Percentiles rank a stretch among this genome's conserved stretches.
Conservation (phyloP, 92 coral and sea anemone genomes). For the Anthopleura xanthogrammica region DNA sequence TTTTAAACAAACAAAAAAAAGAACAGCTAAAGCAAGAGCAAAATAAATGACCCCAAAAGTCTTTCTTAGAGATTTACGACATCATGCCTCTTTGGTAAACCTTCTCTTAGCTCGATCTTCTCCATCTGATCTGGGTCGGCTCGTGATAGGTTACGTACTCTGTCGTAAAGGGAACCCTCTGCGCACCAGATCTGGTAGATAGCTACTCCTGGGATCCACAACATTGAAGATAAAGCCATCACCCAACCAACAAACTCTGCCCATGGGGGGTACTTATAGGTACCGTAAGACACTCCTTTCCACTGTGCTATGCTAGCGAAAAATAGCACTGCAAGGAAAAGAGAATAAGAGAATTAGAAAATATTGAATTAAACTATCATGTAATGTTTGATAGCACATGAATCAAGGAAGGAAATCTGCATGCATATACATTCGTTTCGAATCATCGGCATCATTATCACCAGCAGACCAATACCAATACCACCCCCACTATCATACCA, state of each 20-base stretch:
- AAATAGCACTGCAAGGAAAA: conserved; percentile 68
- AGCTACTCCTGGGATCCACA: conserved; percentile 95
- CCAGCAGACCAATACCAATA: too few species aligned
- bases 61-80: conserved; percentile 4
- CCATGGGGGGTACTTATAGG: conserved; percentile 85
- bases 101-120: conserved; percentile 80
- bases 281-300: conserved; percentile 80
- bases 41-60: not conserved
- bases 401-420: too few species aligned
- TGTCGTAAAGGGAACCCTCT: conserved; percentile 53
- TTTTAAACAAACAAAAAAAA: not conserved
- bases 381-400: too few species aligned
- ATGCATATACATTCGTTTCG: too few species aligned
- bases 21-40: not conserved
- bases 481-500: not conserved
- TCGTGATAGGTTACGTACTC: conserved; percentile 47
- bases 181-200: conserved; percentile 65
- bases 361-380: not conserved
- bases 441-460: not conserved
- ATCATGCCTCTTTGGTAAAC: conserved; percentile 43
- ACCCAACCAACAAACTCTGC: conserved; percentile 96
- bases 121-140: conserved; percentile 73
- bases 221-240: conserved; percentile 91
- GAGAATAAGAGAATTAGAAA: not conserved
- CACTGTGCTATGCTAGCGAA: conserved; percentile 80